phyloP scores from a whole-genome alignment of 2,113 vertebrate species.

The Proterorhinus semilunaris region DNA sequence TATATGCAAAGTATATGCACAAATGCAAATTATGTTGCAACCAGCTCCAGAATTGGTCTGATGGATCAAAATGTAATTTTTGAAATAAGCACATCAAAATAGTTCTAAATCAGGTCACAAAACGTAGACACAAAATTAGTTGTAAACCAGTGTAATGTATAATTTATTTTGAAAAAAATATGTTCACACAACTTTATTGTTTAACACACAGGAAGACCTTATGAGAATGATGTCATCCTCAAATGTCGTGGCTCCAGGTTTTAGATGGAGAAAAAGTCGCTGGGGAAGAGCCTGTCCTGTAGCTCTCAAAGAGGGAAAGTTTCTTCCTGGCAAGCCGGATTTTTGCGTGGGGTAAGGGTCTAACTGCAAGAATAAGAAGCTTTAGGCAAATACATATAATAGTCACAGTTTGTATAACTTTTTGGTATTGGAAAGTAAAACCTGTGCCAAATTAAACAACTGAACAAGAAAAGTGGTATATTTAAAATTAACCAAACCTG shows the following conservation, averaged over 20 bases:
- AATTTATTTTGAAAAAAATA: background rate
- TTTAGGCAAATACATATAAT: background rate
- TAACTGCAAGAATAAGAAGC: background rate
- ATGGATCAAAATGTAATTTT: too few relatives aligned
- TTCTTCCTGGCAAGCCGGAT: conserved; percentile 77
- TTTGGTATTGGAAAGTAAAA: background rate
- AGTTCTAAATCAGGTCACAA: too few relatives aligned
- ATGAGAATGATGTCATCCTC: conserved; percentile 73
- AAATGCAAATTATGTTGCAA: too few relatives aligned
- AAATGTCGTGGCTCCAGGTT: conserved; percentile 76
- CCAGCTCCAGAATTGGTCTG: too few relatives aligned
- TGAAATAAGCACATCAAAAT: too few relatives aligned
- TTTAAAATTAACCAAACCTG: background rate
- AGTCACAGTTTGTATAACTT: background rate
- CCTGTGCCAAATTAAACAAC: too few relatives aligned
- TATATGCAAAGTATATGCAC: too few relatives aligned
- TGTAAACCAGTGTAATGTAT: too few relatives aligned
- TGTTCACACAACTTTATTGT: background rate
- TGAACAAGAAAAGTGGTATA: background rate
- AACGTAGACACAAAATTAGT: too few relatives aligned
- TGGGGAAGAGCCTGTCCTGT: conserved; percentile 89
- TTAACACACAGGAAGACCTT: conserved; percentile 80
- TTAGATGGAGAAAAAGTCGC: conserved; percentile 86
- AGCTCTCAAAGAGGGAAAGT: conserved; percentile 82
- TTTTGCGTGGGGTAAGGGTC: conserved; percentile 82